Percentiles rank a stretch among this genome's conserved stretches.
phyloP scores from a whole-genome alignment of 1,140 invertebrate species.

The Drosophila cardini region DNA sequence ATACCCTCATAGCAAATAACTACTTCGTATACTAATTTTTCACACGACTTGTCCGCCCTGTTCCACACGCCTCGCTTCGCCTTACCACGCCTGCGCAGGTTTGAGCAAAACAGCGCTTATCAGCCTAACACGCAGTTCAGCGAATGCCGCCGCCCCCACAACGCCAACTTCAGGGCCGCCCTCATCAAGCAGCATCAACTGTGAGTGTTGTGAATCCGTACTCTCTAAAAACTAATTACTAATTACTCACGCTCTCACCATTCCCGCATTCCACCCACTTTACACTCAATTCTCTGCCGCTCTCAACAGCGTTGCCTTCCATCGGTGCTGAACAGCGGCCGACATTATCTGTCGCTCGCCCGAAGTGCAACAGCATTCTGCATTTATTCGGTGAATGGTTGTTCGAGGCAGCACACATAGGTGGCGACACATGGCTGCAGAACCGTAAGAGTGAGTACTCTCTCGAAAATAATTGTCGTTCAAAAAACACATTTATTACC shows the following conservation, averaged over 20 bases:
- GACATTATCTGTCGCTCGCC: slow-evolving; percentile 90
- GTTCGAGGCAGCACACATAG: slow-evolving; percentile 97
- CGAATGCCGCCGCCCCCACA: slow-evolving; percentile 84
- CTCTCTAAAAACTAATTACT: slow-evolving; percentile 54
- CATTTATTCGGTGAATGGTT: slow-evolving; percentile 98
- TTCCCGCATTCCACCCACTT: background rate
- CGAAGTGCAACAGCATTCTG: slow-evolving; percentile 96
- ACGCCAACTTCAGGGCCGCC: slow-evolving; percentile 88
- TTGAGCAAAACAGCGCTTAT: slow-evolving; percentile 92
- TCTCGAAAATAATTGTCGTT: background rate
- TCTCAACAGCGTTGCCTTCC: slow-evolving; percentile 79
- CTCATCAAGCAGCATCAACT: slow-evolving; percentile 88
- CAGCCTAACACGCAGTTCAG: slow-evolving; percentile 87
- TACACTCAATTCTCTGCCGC: background rate
- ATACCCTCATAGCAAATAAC: too few relatives aligned
- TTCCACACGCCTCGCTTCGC: slow-evolving; percentile 31
- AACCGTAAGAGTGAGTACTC: slow-evolving; percentile 85
- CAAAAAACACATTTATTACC: background rate
- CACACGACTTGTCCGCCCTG: slow-evolving; percentile 59
- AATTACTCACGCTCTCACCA: slow-evolving; percentile 14
- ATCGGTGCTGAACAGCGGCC: slow-evolving; percentile 87
- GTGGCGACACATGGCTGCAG: slow-evolving; percentile 88
- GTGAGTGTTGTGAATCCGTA: slow-evolving; percentile 85
- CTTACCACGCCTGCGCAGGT: slow-evolving; percentile 85
- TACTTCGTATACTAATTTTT: slow-evolving; percentile 64